Evolutionary conservation across 1,140 invertebrate species (phyloP), one percentile per base, ranked within the genome.

Genomic region (Ips nitidus): DNA sequence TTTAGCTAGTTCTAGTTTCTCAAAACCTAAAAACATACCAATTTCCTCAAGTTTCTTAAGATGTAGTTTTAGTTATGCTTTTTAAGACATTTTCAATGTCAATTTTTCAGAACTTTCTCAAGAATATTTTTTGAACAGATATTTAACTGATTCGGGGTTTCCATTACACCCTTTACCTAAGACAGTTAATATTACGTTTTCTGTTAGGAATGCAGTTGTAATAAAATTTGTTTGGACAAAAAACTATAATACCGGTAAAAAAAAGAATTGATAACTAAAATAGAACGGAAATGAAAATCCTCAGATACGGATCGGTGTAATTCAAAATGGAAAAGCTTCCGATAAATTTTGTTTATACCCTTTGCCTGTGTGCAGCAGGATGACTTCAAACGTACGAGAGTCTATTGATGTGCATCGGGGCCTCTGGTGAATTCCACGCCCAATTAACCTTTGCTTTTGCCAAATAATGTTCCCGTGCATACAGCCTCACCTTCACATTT

Each of bases 361-460:
- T 50, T 58, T 58, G 37, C 45, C 45, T 8, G 56, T 55, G 52
- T 55, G 52, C 52, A 55, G 36, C 36, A 60, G 39, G 57, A 41
- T 43, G 60, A 63, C 43, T 63, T 63, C 60, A 63, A 63, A 63
- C 60, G 60, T 47, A 63, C 50, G 22, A 22, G 7, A 39, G 43
- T 63, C 60, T 63, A 63, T 63, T 63, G 60, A 52, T 63, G 60
- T 52, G 43, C 43, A 63, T 4, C 50, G 43, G 39, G 50, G 60
- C 60, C 37, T 50, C 43, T 8, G 22, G 40, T 43, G 6, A 40
- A 52, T 22, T 40, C 40, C 38, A 50, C 50, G 60, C 60, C 40
- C 60, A 63, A 63, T 63, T 52, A 63, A 63, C 43, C 37, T 50
- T 37, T 37, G 60, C 60, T 63, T 63, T 63, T 63, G 50, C 60